phyloP scores from a whole-genome alignment of 2,113 vertebrate genomes.

The Psittacula cyanocephala region DNA sequence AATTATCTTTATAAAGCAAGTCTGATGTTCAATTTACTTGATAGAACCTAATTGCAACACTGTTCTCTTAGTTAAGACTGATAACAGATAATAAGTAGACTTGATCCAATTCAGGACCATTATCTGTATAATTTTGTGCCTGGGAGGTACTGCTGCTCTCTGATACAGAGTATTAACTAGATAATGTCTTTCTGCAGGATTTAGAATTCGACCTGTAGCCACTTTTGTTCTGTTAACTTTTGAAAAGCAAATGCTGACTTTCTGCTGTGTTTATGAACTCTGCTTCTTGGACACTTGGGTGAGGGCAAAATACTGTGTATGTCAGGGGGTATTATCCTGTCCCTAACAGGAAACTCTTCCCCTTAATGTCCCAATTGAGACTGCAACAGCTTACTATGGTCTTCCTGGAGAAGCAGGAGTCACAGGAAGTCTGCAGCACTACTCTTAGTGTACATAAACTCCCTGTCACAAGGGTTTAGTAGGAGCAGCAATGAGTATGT shows the following conservation, averaged over 20 bases:
- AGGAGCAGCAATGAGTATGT: background rate
- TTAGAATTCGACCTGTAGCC: conserved; percentile 6
- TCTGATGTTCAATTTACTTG: background rate
- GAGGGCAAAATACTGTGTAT: conserved; percentile 18
- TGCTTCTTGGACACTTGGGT: background rate
- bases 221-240: background rate
- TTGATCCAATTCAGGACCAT: background rate
- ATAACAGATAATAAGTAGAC: background rate
- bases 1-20: background rate
- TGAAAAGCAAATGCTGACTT: conserved; percentile 10
- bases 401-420: background rate
- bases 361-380: background rate
- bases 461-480: background rate
- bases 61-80: background rate
- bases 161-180: background rate
- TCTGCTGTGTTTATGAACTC: background rate
- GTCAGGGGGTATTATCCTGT: background rate
- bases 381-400: background rate
- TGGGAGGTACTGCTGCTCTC: background rate
- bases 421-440: background rate
- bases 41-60: background rate
- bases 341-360: conserved; percentile 43
- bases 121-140: background rate
- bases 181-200: background rate
- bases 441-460: background rate